Evolutionary conservation across 2,113 vertebrate species (phyloP).

Genomic region (Tragelaphus buxtoni): DNA sequence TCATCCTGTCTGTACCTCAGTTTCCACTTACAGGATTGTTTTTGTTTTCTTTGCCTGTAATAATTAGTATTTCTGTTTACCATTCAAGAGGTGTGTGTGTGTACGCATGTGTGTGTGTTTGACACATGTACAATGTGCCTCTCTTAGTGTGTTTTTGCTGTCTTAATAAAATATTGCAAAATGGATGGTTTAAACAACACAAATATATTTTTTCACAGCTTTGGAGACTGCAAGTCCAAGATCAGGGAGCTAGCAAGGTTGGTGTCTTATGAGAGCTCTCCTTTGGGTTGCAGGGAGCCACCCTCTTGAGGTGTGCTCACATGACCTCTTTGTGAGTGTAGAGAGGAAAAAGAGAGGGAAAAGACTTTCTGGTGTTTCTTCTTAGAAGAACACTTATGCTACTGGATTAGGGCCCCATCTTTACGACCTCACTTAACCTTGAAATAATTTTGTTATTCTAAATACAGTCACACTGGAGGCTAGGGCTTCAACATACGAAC

Average conservation of each 20-base stretch:
- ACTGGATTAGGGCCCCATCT: background rate
- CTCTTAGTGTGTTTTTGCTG: background rate
- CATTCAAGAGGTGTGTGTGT: background rate
- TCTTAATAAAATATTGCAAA: background rate
- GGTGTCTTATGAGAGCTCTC: background rate
- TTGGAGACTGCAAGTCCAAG: background rate
- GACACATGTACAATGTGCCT: accelerated
- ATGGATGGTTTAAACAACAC: background rate
- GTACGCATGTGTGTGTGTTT: background rate
- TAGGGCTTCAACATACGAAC: background rate
- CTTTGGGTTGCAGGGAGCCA: background rate
- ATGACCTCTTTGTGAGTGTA: background rate
- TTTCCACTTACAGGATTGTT: background rate
- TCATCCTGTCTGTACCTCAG: background rate
- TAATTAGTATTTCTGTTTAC: background rate
- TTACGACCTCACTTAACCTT: background rate
- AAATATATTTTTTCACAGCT: background rate
- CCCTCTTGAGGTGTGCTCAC: background rate
- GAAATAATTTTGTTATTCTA: background rate
- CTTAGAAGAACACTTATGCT: background rate
- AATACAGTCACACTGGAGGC: accelerated
- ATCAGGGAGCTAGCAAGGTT: background rate
- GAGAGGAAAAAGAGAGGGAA: background rate
- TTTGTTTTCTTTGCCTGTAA: background rate
- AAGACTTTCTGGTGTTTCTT: background rate